Evolutionary conservation across 2,797 vertebrate genomes (phyloP), one percentile per base, ranked within the genome.

Genomic region (Diglossa cyanea): DNA sequence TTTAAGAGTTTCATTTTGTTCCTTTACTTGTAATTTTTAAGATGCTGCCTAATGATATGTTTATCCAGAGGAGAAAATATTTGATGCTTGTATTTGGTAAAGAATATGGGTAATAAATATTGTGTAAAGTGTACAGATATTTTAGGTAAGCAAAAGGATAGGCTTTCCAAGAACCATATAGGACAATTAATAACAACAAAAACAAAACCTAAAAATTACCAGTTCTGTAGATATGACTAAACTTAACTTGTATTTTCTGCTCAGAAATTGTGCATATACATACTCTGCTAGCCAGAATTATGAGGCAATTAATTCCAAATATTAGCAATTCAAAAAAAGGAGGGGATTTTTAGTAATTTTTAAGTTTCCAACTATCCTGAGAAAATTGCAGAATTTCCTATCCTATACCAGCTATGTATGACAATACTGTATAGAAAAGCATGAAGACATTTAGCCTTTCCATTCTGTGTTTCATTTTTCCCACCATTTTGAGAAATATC

Each of bases 1-100:
- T 28, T 42, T 30, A 66, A 58, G 20, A 37, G 17, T 25, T 91
- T 81, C 0, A 37, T 73, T 79, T 83, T 79, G 2, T 71, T 85
- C 30, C 25, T 92, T 82, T 18, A 24, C 2, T 25, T 30, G 21
- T 20, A 54, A 30, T 45, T 53, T 93, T 87, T 24, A 73, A 63
- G 19, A 13, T 82, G 35, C 6, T 5, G 0, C 6, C 16, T 55
- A 42, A 42, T 2, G 3, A 37, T 14, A 5, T 30, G 7, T 48
- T 77, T 81, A 55, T 72, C 23, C 44, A 44, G 51, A 77, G 4
- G 6, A 67, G 39, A 83, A 87, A 86, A 80, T 31, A 55, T 45
- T 82, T 77, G 5, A 35, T 63, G 23, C 21, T 18, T 70, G 6
- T 40, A 58, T 53, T 14, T 26, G 37, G 8, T 78, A 62, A 90